A percentile compares a stretch with the other conserved stretches of the same genome.
phyloP scores from a whole-genome alignment of 2,797 vertebrate species.

The Gorsachius magnificus region DNA sequence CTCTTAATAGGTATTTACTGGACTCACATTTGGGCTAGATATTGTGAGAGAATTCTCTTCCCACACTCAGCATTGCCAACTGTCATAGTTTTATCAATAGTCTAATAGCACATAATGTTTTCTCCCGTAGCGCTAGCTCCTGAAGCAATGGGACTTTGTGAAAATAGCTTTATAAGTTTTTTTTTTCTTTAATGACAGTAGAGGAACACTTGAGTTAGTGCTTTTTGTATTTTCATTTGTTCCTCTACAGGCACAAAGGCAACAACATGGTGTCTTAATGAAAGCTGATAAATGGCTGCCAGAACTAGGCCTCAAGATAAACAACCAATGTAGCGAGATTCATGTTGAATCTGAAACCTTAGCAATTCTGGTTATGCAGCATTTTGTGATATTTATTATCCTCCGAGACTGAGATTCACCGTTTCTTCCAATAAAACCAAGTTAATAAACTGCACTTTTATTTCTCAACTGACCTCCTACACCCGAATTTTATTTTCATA shows the following conservation, averaged over 20 bases:
- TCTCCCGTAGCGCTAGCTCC: neutral
- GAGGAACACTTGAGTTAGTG: neutral
- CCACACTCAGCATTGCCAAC: neutral
- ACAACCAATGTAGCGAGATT: neutral
- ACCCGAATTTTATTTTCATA: neutral
- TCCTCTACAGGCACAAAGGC: neutral
- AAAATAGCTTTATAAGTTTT: neutral
- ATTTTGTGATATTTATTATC: neutral
- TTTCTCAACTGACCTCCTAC: neutral
- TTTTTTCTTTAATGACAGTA: neutral
- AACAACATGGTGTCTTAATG: neutral
- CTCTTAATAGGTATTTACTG: neutral
- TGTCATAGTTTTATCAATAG: neutral
- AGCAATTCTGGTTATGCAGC: neutral
- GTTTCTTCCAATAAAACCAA: neutral
- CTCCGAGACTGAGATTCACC: neutral
- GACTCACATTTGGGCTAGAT: neutral
- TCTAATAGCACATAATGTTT: neutral
- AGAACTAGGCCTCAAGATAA: neutral
- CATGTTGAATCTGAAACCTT: neutral
- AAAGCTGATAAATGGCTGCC: neutral
- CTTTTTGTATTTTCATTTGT: neutral
- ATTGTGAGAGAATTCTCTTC: neutral
- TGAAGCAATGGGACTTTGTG: neutral
- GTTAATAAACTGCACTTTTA: neutral